A percentile compares a stretch with the other conserved stretches of the same genome.
Evolutionary conservation across 1,140 invertebrate genomes (phyloP).

Genomic region (Drosophila dunni): DNA sequence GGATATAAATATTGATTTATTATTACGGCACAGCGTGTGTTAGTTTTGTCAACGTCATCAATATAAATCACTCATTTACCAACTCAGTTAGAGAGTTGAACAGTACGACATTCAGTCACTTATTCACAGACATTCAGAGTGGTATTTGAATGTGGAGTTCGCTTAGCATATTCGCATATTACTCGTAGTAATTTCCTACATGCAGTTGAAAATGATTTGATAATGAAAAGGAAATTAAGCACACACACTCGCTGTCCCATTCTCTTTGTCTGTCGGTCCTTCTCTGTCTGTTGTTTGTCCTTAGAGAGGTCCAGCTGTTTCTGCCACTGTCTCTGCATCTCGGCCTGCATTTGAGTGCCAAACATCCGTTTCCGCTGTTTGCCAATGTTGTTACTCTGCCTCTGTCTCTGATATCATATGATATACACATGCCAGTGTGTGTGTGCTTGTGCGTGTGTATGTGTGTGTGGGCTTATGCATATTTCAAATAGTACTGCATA

Average conservation of each 20-base stretch:
- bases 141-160: constrained; percentile 3
- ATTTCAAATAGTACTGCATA: constrained; percentile 55
- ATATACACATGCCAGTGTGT: constrained; percentile 23
- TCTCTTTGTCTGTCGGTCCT: not conserved
- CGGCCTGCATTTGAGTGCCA: constrained; percentile 61
- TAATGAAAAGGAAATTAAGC: constrained; percentile 69
- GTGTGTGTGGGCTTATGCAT: constrained; percentile 34
- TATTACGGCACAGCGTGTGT: not conserved
- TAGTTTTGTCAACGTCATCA: constrained; percentile 49
- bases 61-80: constrained; percentile 51
- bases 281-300: not conserved
- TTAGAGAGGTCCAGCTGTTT: constrained; percentile 28
- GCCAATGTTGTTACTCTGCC: constrained; percentile 38
- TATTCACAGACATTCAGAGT: constrained; percentile 15
- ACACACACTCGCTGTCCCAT: constrained; percentile 20
- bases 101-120: constrained; percentile 9
- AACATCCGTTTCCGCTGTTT: constrained; percentile 62
- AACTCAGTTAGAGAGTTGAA: not conserved
- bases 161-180: constrained; percentile 41
- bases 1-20: constrained; percentile 49
- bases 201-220: constrained; percentile 57
- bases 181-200: constrained; percentile 61
- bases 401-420: constrained; percentile 41
- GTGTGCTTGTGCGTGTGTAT: constrained; percentile 8
- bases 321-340: constrained; percentile 14